Evolutionary conservation across 2,797 vertebrate genomes (phyloP), one percentile per base, ranked within the genome.

Genomic region (Gymnopithys bicolor): DNA sequence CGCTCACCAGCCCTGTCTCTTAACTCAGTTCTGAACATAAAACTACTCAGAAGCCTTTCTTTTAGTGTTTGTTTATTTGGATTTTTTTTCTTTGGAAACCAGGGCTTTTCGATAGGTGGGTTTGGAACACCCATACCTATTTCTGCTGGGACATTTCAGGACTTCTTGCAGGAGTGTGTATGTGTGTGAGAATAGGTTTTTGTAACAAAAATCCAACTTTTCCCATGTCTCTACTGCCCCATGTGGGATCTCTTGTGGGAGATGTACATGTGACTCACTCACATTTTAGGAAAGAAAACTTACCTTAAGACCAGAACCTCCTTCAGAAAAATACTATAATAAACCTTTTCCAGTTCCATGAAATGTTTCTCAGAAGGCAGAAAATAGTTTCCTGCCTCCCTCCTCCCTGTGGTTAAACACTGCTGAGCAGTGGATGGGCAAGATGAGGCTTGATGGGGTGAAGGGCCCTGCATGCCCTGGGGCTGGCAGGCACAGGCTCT

Each of bases 381-480:
- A 43, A 77, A 74, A 53, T 33, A 68, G 30, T 66, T 90, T 45
- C 56, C 46, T 77, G 45, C 75, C 30, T 85, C 67, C 15, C n/a
- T 84, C 28, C 8, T 84, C 28, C 8, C 15, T 60, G 77, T 74
- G 74, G 32, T 93, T 89, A 70, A 78, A 53, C 62, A 30, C 76
- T 86, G 80, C 70, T 79, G 78, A 93, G 59, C 41, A 53, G 27
- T 2, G 27, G 22, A 82, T 46, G 24, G 74, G 74, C 92, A 94
- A 87, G 94, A 93, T 52, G 70, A 37, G 87, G 70, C 77, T 92
- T 82, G 93, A 69, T 70, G 56, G 45, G 67, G 13, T 67, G 71
- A 87, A 94, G 71, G 67, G 78, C 71, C 55, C 55, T 5, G 2
- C 9, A 4, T 9, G 28, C 79, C 94, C 56, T 37, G 39, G 39